phyloP scores from a whole-genome alignment of 1,140 invertebrate species.

The Glomeris maerens region DNA sequence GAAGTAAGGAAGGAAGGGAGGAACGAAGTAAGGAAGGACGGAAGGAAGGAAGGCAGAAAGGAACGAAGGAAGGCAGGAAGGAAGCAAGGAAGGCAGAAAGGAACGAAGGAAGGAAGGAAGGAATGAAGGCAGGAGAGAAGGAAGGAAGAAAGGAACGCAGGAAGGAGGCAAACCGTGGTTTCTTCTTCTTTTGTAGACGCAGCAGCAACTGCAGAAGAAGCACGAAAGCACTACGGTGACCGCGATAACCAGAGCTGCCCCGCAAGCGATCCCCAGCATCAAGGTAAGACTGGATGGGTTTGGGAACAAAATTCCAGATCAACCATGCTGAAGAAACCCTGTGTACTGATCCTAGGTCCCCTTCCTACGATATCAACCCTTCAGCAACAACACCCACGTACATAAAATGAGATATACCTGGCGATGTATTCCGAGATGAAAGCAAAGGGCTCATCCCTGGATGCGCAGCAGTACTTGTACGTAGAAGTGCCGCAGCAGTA shows the following conservation, averaged over 20 bases:
- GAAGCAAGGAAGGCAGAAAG: no score
- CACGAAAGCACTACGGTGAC: conserved; percentile 15
- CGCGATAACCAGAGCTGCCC: conserved; percentile 10
- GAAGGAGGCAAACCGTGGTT: no score
- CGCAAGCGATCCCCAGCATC: conserved; percentile 12
- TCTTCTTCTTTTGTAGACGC: conserved; percentile 13
- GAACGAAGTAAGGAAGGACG: no score
- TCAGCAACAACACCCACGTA: not conserved
- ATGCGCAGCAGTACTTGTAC: conserved; percentile 21
- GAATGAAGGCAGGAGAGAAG: no score
- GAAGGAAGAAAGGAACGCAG: no score
- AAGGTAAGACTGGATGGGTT: conserved; percentile 16
- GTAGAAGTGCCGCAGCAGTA: conserved; percentile 23
- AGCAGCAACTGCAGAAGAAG: conserved; percentile 15
- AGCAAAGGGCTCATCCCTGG: conserved; percentile 12
- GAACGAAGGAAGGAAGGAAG: no score
- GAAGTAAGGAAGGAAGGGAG: no score
- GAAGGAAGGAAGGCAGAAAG: no score
- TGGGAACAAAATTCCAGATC: no score
- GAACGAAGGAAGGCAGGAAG: no score
- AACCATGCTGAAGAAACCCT: no score
- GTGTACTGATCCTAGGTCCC: no score
- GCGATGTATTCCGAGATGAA: not conserved
- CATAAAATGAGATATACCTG: not conserved
- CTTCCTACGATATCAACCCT: not conserved